Percentiles rank a stretch among this genome's conserved stretches.
These are phyloP conservation scores for Hartigia nigra DNA, from an alignment of 2,888 invertebrate genomes.

Conservation along the genomic window DNA sequence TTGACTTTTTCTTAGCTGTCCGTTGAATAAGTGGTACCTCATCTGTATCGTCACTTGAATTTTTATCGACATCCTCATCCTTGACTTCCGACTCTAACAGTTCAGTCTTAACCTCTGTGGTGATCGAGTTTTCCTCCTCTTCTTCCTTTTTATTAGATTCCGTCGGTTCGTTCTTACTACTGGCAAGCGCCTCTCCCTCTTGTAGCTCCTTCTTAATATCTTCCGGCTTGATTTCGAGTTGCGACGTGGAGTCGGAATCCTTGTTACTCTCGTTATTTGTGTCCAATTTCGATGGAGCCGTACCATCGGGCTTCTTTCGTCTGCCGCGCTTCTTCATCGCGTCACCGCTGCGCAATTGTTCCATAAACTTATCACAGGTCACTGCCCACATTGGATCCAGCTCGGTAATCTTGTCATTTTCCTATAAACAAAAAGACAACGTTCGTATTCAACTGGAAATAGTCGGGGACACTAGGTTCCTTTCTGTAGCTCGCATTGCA, in stretches of 20 bases:
- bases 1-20: conserved; percentile 46
- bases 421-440: conserved; percentile 34
- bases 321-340: conserved; percentile 71
- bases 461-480: not conserved
- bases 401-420: conserved; percentile 56
- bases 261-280: conserved; percentile 35
- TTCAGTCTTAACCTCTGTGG: conserved; percentile 36
- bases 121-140: conserved; percentile 36
- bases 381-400: conserved; percentile 73
- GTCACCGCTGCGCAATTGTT: conserved; percentile 74
- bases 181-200: conserved; percentile 21
- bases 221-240: conserved; percentile 32
- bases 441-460: conserved; percentile 10
- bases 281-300: conserved; percentile 47
- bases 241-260: conserved; percentile 32
- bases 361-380: conserved; percentile 83
- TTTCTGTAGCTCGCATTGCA: not conserved
- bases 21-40: conserved; percentile 55
- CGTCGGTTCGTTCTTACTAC: conserved; percentile 24
- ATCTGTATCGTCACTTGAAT: conserved; percentile 53
- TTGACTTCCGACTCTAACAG: conserved; percentile 46
- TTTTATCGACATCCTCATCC: conserved; percentile 34
- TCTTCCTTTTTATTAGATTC: conserved; percentile 28
- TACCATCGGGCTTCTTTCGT: conserved; percentile 67
- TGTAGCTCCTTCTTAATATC: conserved; percentile 34